Percentiles rank a stretch among this genome's conserved stretches.
Evolutionary conservation across 2,888 invertebrate species (phyloP).

Genomic region (Cabera pusaria): DNA sequence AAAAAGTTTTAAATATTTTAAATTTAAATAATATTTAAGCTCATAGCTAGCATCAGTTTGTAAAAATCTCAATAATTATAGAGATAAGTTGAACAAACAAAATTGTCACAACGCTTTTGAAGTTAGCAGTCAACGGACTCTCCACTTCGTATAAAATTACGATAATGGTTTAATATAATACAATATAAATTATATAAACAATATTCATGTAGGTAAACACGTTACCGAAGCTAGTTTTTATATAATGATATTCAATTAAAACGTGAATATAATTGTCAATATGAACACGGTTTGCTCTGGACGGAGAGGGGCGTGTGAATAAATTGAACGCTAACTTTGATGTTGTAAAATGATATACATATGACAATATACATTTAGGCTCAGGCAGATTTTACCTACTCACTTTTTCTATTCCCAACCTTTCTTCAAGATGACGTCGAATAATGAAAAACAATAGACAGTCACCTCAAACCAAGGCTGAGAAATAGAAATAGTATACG

Average conservation of each 20-base stretch:
- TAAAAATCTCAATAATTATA: constrained; percentile 22
- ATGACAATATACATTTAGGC: constrained; percentile 1
- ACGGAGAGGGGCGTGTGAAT: constrained; percentile 73
- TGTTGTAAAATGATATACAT: neutral
- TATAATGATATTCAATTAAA: constrained; percentile 45
- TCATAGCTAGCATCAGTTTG: constrained; percentile 55
- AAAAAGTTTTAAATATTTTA: constrained; percentile 46
- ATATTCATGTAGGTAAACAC: constrained; percentile 40
- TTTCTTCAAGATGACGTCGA: no score
- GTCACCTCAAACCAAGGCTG: no score
- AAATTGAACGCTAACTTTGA: constrained; percentile 14
- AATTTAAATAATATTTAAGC: constrained; percentile 56
- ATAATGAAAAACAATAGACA: no score
- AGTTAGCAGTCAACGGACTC: constrained; percentile 30
- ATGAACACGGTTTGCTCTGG: constrained; percentile 77
- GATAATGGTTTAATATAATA: constrained; percentile 27
- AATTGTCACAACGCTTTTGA: constrained; percentile 20
- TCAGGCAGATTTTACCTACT: no score
- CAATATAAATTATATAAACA: constrained; percentile 17
- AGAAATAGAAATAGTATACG: no score
- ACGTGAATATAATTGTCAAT: constrained; percentile 53
- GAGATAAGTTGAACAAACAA: constrained; percentile 11
- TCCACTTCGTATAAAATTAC: constrained; percentile 20
- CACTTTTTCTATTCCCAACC: no score
- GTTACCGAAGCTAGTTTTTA: constrained; percentile 48